Conservation (phyloP, 1,140 invertebrate genomes). For the Listronotus bonariensis region DNA sequence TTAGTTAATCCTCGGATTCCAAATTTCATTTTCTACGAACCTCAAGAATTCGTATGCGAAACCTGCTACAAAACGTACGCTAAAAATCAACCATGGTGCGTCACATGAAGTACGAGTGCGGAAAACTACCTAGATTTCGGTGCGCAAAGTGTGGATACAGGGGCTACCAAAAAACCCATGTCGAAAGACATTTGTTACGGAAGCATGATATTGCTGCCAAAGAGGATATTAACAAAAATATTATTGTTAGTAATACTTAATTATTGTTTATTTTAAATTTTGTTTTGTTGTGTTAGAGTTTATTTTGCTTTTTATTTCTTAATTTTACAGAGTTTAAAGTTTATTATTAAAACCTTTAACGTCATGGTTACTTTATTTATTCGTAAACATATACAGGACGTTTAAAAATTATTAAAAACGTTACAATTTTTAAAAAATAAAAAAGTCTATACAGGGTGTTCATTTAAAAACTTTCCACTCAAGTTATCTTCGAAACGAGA, state of each 20-base stretch:
- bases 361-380: no score
- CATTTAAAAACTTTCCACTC: no score
- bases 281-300: neutral
- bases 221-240: slow-evolving; percentile 25
- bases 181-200: slow-evolving; percentile 53
- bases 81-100: slow-evolving; percentile 62
- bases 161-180: slow-evolving; percentile 57
- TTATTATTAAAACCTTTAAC: no score
- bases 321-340: no score
- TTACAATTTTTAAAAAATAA: no score
- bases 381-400: no score
- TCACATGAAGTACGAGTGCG: slow-evolving; percentile 72
- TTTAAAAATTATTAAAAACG: no score
- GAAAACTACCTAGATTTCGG: slow-evolving; percentile 67
- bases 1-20: slow-evolving; percentile 19
- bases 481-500: no score
- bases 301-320: neutral
- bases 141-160: slow-evolving; percentile 61
- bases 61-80: slow-evolving; percentile 64
- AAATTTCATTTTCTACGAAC: slow-evolving; percentile 24
- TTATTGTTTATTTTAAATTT: slow-evolving; percentile 2
- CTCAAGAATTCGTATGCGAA: slow-evolving; percentile 37
- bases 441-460: no score
- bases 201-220: slow-evolving; percentile 34
- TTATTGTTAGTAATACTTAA: slow-evolving; percentile 19